A percentile compares a stretch with the other conserved stretches of the same genome.
Conservation (phyloP, 2,888 invertebrate species). For the Thalpophila matura region DNA sequence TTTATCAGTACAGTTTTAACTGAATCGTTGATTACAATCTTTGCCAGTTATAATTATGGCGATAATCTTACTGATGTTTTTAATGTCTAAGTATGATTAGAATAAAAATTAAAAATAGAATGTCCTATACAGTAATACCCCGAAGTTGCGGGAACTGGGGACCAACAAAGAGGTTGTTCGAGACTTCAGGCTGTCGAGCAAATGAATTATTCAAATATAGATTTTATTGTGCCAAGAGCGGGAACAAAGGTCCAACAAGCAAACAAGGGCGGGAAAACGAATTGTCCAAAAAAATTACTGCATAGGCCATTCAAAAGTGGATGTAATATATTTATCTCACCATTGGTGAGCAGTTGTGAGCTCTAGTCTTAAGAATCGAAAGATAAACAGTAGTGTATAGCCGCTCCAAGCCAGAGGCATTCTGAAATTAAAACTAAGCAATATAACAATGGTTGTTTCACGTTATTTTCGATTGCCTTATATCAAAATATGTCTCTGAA, state of each 20-base stretch:
- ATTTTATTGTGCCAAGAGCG: conserved; percentile 38
- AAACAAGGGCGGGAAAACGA: conserved; percentile 2
- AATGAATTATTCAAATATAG: conserved; percentile 29
- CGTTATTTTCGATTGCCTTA: conserved; percentile 37
- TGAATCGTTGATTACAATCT: conserved; percentile 25
- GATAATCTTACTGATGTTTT: conserved; percentile 42
- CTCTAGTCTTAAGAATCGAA: conserved; percentile 60
- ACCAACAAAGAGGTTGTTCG: conserved; percentile 15
- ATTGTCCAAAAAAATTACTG: conserved; percentile 37
- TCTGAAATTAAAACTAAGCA: conserved; percentile 48
- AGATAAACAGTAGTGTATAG: conserved; percentile 27
- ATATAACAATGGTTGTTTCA: conserved; percentile 53
- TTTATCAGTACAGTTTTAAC: conserved; percentile 32
- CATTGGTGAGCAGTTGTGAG: conserved; percentile 60
- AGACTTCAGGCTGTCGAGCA: conserved; percentile 17
- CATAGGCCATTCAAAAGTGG: conserved; percentile 44
- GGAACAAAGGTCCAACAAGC: conserved; percentile 36
- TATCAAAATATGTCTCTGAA: conserved; percentile 22
- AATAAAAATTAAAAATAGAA: conserved; percentile 38
- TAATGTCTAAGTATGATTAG: conserved; percentile 38
- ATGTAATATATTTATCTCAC: conserved; percentile 41
- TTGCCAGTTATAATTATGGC: conserved; percentile 40
- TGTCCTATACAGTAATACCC: conserved; percentile 55
- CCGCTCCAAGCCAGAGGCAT: conserved; percentile 46
- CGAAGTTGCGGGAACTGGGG: conserved; percentile 14